Base-by-base conservation (phyloP, 2,113 vertebrate genomes). In the Gadus macrocephalus region DNA sequence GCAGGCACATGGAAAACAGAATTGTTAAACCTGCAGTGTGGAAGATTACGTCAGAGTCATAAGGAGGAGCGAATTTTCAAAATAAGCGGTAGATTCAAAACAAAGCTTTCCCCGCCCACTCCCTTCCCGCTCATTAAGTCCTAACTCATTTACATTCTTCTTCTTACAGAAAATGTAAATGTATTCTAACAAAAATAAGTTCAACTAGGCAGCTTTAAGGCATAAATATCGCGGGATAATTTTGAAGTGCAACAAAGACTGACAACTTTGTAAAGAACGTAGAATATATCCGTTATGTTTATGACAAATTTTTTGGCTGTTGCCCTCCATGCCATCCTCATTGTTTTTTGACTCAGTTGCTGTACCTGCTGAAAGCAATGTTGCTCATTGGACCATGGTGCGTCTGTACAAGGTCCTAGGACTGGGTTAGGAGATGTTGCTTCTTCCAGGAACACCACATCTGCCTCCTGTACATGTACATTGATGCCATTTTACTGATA, bases 341-440 rank as follows among this genome's bases (percentile, higher is more conserved):
- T 63, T 69, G 53, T 53, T 22, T 70, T 71, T 64, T 71, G 62
- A 27, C 62, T 64, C 38, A 42, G 59, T 19, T 61, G 53, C 22
- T 71, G 69, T 62, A 64, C 62, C 62, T 64, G 62, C 25, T 64
- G 25, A 64, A 35, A 64, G 62, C 70, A 55, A 65, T 64, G 25
- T 64, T 64, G 70, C 61, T 28, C 61, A 42, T 15, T 71, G 42
- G 60, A 71, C 19, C 62, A 7, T 63, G 8, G 60, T 70, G 59
- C 53, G 35, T 35, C 68, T 25, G n/a, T 58, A 62, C 58, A 61
- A 27, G 3, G 58, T 62, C 60, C 22, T 62, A 11, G 60, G 60
- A 20, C 60, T 22, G 60, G 60, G 12, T 12, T 53, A 12, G 9
- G 15, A 53, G 53, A 53, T 53, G 1, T 53, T 53, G 8, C 8